These are phyloP conservation scores for Ormyrus pomaceus DNA, from an alignment of 2,888 invertebrate genomes.

Conservation along the genomic window DNA sequence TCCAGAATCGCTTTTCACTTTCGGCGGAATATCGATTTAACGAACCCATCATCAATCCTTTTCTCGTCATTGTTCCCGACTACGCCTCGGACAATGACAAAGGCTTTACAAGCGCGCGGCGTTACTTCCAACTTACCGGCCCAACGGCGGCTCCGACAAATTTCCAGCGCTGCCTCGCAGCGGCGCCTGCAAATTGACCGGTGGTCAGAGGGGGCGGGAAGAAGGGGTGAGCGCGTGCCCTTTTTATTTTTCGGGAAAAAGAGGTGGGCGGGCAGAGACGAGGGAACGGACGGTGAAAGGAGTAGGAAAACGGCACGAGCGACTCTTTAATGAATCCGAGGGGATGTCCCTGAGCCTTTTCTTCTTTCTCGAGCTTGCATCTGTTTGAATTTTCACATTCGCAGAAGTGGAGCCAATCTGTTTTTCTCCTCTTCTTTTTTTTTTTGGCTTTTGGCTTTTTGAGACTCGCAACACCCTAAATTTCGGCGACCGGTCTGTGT, in stretches of 20 bases:
- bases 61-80: constrained; percentile 7
- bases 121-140: constrained; percentile 1
- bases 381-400: constrained; percentile 25
- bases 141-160: background rate
- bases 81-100: constrained; percentile 34
- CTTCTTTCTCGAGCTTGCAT: background rate
- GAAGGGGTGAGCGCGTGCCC: background rate
- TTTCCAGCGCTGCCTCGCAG: too few relatives aligned
- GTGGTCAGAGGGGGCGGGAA: constrained; percentile 24
- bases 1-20: too few relatives aligned
- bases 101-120: constrained; percentile 22
- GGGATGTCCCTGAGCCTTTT: constrained; percentile 10
- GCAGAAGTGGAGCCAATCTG: constrained; percentile 23
- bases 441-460: too few relatives aligned
- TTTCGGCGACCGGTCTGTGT: background rate
- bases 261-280: background rate
- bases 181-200: constrained; percentile 30
- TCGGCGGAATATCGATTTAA: constrained; percentile 9
- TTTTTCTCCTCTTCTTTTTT: background rate
- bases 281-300: too few relatives aligned
- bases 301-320: background rate
- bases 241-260: constrained; percentile 3
- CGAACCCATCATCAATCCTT: background rate
- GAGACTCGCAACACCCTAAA: too few relatives aligned
- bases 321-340: constrained; percentile 12